These are phyloP conservation scores for Odocoileus virginianus DNA, from an alignment of 2,113 vertebrate species.

Conservation along the genomic window DNA sequence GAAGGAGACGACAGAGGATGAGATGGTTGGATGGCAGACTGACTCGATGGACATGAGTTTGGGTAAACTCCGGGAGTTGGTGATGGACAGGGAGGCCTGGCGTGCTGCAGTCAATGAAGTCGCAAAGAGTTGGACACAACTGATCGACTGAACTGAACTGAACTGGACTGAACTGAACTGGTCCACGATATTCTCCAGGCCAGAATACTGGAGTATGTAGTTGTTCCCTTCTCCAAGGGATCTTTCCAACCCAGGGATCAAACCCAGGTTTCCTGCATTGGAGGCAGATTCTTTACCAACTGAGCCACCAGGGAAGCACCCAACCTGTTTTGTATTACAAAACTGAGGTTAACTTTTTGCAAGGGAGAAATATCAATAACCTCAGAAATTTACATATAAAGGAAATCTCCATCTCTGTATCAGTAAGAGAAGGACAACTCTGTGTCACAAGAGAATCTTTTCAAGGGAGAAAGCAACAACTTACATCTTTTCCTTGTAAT, in stretches of 20 bases:
- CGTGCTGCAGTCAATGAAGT: background rate
- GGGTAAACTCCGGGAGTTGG: background rate
- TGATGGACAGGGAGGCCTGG: background rate
- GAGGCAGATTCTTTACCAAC: background rate
- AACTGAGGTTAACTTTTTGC: background rate
- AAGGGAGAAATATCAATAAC: background rate
- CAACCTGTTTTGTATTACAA: background rate
- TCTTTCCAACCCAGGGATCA: background rate
- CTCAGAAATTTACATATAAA: background rate
- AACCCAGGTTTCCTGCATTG: background rate
- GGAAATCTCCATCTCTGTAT: background rate
- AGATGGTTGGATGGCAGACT: background rate
- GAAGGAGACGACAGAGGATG: background rate
- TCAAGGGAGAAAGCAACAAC: background rate
- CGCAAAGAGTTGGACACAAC: accelerated
- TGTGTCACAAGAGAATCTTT: background rate
- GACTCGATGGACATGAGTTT: background rate
- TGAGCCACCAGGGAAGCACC: background rate
- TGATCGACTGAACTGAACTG: background rate
- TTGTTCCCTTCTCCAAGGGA: background rate
- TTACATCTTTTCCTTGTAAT: background rate
- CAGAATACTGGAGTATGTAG: background rate
- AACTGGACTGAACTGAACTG: background rate
- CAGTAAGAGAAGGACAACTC: background rate
- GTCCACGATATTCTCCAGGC: background rate